Conservation (phyloP, 2,888 invertebrate genomes). For the Xanthorhoe designata region DNA sequence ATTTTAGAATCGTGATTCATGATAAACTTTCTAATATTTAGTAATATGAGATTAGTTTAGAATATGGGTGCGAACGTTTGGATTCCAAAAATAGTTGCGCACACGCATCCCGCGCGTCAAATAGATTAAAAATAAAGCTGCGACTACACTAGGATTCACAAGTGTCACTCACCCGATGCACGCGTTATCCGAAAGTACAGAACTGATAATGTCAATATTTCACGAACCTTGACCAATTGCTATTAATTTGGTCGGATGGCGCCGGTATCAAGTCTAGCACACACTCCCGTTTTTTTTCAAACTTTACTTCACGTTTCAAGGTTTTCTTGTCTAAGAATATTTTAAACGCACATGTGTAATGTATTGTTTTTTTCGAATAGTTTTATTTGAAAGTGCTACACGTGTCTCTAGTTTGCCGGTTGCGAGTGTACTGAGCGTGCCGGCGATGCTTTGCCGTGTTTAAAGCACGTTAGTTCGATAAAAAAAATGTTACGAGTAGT, state of each 20-base stretch:
- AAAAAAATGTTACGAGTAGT: slow-evolving; percentile 63
- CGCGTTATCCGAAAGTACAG: slow-evolving; percentile 57
- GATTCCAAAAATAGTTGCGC: slow-evolving; percentile 78
- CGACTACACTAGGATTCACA: slow-evolving; percentile 59
- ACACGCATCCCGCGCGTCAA: slow-evolving; percentile 69
- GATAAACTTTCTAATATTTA: slow-evolving; percentile 56
- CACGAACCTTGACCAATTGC: slow-evolving; percentile 69
- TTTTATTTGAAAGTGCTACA: slow-evolving; percentile 57
- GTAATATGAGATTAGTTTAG: slow-evolving; percentile 76
- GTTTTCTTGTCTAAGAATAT: slow-evolving; percentile 37
- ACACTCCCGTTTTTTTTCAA: slow-evolving; percentile 62
- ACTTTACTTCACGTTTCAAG: slow-evolving; percentile 48
- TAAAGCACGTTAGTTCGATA: slow-evolving; percentile 72
- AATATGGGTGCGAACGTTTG: slow-evolving; percentile 69
- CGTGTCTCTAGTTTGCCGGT: slow-evolving; percentile 70
- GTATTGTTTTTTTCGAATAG: slow-evolving; percentile 49
- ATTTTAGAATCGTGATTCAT: slow-evolving; percentile 13
- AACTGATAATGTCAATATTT: slow-evolving; percentile 67
- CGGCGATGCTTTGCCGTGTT: slow-evolving; percentile 69
- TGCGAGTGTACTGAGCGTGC: slow-evolving; percentile 72
- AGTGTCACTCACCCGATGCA: slow-evolving; percentile 79
- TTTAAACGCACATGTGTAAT: slow-evolving; percentile 48
- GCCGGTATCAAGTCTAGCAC: slow-evolving; percentile 66
- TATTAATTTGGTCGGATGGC: slow-evolving; percentile 61
- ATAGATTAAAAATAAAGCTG: slow-evolving; percentile 74